Conservation (phyloP, 2,113 vertebrate species). For the Empidonax traillii region DNA sequence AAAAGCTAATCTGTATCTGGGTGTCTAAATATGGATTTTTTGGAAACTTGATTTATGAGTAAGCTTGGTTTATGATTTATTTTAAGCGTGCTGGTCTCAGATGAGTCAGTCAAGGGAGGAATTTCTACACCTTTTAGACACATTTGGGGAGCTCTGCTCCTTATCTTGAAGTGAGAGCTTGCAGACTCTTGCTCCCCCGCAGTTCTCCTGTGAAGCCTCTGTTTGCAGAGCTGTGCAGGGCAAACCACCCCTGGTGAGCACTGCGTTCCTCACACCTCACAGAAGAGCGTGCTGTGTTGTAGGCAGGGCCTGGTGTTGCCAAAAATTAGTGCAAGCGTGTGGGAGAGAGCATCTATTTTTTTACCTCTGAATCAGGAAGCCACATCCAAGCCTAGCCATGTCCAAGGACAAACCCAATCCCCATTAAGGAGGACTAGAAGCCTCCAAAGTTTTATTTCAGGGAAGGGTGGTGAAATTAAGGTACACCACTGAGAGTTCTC, state of each 20-base stretch:
- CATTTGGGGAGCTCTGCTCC: neutral
- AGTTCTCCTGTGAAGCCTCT: neutral
- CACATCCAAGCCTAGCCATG: neutral
- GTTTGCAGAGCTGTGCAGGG: neutral
- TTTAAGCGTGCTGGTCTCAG: slow-evolving; percentile 3
- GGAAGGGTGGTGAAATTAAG: neutral
- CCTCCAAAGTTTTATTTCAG: neutral
- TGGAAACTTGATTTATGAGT: neutral
- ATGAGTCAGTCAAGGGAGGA: neutral
- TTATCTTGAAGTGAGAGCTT: neutral
- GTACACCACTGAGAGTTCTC: neutral
- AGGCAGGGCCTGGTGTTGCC: neutral
- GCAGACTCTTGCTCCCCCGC: neutral
- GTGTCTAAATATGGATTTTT: neutral
- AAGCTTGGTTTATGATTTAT: neutral
- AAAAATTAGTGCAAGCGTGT: neutral
- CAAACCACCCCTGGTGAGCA: neutral
- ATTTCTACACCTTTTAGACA: neutral
- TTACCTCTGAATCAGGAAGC: neutral
- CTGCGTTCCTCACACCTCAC: neutral
- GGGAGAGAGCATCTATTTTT: neutral
- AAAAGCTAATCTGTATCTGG: neutral
- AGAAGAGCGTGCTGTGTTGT: neutral
- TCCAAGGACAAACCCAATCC: neutral
- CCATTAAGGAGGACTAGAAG: neutral